Base-by-base conservation (phyloP, 2,888 invertebrate genomes). In the Furcula furcula region DNA sequence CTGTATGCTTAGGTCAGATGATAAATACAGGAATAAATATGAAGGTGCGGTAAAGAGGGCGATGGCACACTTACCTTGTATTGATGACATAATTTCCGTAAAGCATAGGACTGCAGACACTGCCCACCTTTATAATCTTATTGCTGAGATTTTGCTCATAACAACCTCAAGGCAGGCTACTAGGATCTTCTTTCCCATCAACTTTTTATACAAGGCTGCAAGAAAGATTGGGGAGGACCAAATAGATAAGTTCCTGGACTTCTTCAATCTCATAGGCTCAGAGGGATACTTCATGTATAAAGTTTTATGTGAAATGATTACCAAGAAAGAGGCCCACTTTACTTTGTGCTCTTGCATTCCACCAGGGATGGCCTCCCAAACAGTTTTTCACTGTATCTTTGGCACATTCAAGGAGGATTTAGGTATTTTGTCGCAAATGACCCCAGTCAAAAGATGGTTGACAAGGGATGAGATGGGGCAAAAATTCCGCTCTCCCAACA, bases 321-420 rank as follows among this genome's bases (percentile, higher is more conserved):
- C 3, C 0, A 7, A 1, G n/a, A n/a, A n/a, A n/a, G n/a, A n/a
- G n/a, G n/a, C n/a, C n/a, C n/a, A n/a, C 3, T 52, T 42, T 4
- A 37, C 34, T 6, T 11, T 53, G 0, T 7, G 10, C 4, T 51
- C 49, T 0, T 0, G 16, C 3, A 43, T 53, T 34, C 25, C 41
- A 13, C 29, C 19, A 9, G 59, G 57, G 12, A 42, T 25, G 4
- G 51, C 49, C 0, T 34, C 53, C 0, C 55, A 61, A 28, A 36
- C 50, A 0, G 37, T 53, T 0, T 56, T 46, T 12, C 55, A 56
- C 30, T 13, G 50, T 0, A 49, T 55, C 0, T 60, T 58, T 12
- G 50, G 53, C 0, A 55, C 55, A 3, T 57, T 29, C 4, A 53
- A 52, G 10, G 55, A 60, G 7, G 56, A 56, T 7, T n/a, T 53